Evolutionary conservation across 2,797 vertebrate species (phyloP), one percentile per base, ranked within the genome.

Genomic region (Macroramphosus scolopax): DNA sequence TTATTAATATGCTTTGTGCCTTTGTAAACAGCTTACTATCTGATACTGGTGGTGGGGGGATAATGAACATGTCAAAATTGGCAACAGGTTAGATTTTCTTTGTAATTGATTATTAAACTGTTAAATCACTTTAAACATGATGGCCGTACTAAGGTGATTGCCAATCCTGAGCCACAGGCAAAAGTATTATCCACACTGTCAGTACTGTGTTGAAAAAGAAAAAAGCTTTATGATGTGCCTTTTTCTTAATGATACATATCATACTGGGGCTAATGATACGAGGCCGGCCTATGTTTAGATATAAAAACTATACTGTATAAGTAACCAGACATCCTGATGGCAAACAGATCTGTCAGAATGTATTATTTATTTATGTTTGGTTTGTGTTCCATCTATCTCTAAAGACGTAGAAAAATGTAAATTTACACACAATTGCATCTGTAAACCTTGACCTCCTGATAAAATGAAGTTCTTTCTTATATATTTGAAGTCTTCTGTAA

Each of bases 1-100:
- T 86, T 87, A 83, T 86, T 81, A 49, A 58, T 33, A 71, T 67
- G 36, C 35, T 45, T 65, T 68, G 60, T 84, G 69, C 77, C 77
- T 81, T 81, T 66, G 17, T 77, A 44, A 67, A 63, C 22, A 62
- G 40, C 35, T 46, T 51, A 14, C 29, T 59, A 14, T 62, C 29
- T 66, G 42, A 72, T 53, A 22, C 13, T 45, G 70, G 65, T 80
- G 76, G 18, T 67, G 75, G 69, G 16, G 51, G 2, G 46, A 50
- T 54, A 45, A 45, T 47, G 4, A 59, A 51, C 48, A 38, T 54
- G 24, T 62, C 26, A 59, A 26, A 54, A 51, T 33, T 67, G 56
- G 51, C 30, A 29, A 51, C 40, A 55, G 47, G 70, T 45, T 68
- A 48, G 28, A 34, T 38, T 28, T 22, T 22, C 20, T 22, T 3